Base-by-base conservation (phyloP, 2,888 invertebrate species). In the Xylocampa areola region DNA sequence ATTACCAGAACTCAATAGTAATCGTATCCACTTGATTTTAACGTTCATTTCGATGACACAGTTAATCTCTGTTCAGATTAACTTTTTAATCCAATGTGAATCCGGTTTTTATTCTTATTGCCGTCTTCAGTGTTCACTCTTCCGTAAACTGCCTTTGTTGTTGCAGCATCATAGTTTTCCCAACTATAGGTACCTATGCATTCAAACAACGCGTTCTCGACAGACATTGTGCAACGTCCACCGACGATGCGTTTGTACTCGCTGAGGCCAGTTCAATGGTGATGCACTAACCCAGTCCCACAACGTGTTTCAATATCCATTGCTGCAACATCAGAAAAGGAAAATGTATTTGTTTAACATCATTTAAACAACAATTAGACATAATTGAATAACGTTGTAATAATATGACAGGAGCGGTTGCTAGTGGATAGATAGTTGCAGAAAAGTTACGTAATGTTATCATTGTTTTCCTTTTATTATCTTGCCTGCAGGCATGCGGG, bases 81-180 rank as follows among this genome's bases (percentile, higher is more conserved):
- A 62, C 66, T 72, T 64, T 50, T 61, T 65, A 61, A 68, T 73
- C 68, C 68, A 61, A 60, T 65, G 61, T 70, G 36, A 47, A 58
- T 66, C 76, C 19, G 17, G 32, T 81, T 77, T 69, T 80, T 81
- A 82, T 68, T 53, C 51, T 65, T 47, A 53, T 50, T 50, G 58
- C 49, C 51, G 53, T 62, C 79, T 53, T 62, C 79, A 75, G 76
- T 79, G 80, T 74, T 76, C 81, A 77, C 74, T 85, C 80, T 85
- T 84, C 86, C 80, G 81, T 81, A 75, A 85, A 82, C 77, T 75
- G 76, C 78, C 78, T 80, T 76, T 76, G 77, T 70, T 77, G 76
- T 86, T 87, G 80, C 81, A 75, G 75, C 81, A 81, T 76, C 75
- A 52, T 49, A 76, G 69, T 82, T 84, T 81, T 79, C 79, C 75